Conservation (phyloP, 2,888 invertebrate species). For the Globia sparganii region DNA sequence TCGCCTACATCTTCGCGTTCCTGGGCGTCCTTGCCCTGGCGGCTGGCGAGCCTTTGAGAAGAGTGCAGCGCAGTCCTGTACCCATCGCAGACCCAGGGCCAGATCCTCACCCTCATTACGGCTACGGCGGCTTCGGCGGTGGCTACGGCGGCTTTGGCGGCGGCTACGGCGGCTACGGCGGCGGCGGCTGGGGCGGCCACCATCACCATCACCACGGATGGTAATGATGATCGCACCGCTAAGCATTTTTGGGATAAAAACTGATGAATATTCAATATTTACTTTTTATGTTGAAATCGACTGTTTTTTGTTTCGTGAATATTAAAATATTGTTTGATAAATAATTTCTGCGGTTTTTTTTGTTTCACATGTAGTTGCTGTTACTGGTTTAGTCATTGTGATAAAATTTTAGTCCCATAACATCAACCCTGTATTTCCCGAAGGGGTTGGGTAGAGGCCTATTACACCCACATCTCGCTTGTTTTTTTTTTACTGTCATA, state of each 20-base stretch:
- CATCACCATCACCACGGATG: too few species aligned
- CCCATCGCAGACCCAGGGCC: conserved; percentile 15
- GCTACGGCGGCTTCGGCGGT: too few species aligned
- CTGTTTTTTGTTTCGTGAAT: conserved; percentile 1
- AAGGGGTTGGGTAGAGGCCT: not conserved
- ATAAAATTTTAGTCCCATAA: too few species aligned
- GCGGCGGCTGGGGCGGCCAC: too few species aligned
- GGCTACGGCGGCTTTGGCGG: too few species aligned
- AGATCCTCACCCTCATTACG: not conserved
- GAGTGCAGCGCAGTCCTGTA: conserved; percentile 36
- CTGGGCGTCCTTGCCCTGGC: conserved; percentile 14
- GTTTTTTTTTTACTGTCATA: too few species aligned
- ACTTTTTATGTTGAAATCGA: not conserved
- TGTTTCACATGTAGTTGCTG: not conserved
- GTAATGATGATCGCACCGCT: not conserved
- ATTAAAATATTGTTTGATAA: conserved; percentile 3
- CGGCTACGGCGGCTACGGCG: too few species aligned
- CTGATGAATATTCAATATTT: not conserved
- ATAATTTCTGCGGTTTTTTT: not conserved
- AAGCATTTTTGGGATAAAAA: not conserved
- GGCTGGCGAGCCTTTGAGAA: not conserved
- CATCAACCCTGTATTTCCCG: not conserved
- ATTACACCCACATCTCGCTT: too few species aligned
- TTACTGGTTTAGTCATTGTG: not conserved
- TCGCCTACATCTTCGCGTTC: conserved; percentile 8